Evolutionary conservation across 2,113 vertebrate genomes (phyloP).

Genomic region (Muntiacus muntjak): DNA sequence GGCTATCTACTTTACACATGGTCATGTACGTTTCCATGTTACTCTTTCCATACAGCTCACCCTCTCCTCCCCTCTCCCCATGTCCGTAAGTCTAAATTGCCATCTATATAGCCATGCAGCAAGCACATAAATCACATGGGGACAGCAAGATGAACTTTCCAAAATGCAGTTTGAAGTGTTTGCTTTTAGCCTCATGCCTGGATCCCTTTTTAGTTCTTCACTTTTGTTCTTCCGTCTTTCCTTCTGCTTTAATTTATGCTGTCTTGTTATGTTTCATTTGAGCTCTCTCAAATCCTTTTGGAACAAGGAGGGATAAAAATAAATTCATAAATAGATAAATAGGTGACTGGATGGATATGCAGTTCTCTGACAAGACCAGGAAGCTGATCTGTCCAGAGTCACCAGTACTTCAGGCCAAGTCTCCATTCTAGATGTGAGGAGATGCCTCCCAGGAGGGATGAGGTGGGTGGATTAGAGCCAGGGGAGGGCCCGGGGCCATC

Average conservation of each 20-base stretch:
- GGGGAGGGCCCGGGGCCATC: not conserved
- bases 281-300: not conserved
- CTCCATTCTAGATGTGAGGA: not conserved
- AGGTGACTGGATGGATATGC: not conserved
- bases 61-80: not conserved
- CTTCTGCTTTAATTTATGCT: not conserved
- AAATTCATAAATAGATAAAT: not conserved
- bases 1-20: not conserved
- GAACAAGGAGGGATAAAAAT: not conserved
- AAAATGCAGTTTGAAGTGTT: not conserved
- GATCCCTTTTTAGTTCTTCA: not conserved
- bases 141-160: too few species aligned
- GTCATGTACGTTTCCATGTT: not conserved
- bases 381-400: not conserved
- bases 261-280: not conserved
- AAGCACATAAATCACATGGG: too few species aligned
- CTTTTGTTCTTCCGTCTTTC: not conserved
- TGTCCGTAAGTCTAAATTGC: not conserved
- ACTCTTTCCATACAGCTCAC: not conserved
- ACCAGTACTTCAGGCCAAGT: not conserved
- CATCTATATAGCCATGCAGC: not conserved
- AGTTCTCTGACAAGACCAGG: not conserved
- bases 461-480: not conserved
- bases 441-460: not conserved
- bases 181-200: not conserved